Base-by-base conservation (phyloP, 2,797 vertebrate genomes). In the Clarias pachynema region DNA sequence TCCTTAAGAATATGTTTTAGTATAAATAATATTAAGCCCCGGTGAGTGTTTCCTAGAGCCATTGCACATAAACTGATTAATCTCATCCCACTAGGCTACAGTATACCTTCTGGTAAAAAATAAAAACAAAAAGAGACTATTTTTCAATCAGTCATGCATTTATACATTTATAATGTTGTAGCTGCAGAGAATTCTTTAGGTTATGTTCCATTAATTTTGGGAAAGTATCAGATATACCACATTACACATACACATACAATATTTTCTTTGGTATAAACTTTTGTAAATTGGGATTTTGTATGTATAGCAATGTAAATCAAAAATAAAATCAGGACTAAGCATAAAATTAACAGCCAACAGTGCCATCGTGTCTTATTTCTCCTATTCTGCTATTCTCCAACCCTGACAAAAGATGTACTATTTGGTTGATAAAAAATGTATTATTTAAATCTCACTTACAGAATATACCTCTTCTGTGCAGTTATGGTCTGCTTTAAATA, bases 401-500 rank as follows among this genome's bases (percentile, higher is more conserved):
- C 37, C 37, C 37, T 37, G 37, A 5, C 37, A 37, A 37, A 37
- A 37, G 37, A 37, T 37, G 37, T 37, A 57, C 26, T 75, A 3
- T 59, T 34, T 8, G 31, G 24, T 14, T 31, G 3, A 29, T 14
- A 49, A 2, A 31, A 40, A 26, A 56, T 18, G 29, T 29, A 56
- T 16, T 29, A 44, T 6, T 74, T 15, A 15, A 56, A 56, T 53
- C 16, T 26, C 7, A 56, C 2, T 9, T 75, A 24, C 57, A 57
- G 49, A 75, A 22, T 75, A 7, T 6, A 74, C 15, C 56, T 62
- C 5, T 62, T 79, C 14, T 24, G 56, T 78, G 57, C 56, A 49
- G 37, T 74, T 83, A 74, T 74, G 70, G 15, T 49, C 5, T 44
- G 74, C 57, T 63, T 26, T 22, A 74, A 62, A 74, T 49, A 44